These are phyloP conservation scores for Gisinianus flammeolus DNA, from an alignment of 2,888 invertebrate genomes.

Conservation along the genomic window DNA sequence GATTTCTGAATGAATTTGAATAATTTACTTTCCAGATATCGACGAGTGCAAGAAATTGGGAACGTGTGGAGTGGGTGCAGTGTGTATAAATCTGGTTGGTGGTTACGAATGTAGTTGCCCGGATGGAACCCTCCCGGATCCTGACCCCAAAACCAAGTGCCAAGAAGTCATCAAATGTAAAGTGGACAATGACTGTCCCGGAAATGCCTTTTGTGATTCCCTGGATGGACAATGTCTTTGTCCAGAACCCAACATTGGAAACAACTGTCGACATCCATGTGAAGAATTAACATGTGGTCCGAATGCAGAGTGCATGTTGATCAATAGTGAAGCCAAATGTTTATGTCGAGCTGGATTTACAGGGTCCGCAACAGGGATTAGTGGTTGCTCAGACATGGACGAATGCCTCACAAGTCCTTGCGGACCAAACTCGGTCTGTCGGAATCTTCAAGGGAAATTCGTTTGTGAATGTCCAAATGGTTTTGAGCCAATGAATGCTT, in stretches of 20 bases:
- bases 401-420: conserved; percentile 86
- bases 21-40: conserved; percentile 70
- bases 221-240: conserved; percentile 78
- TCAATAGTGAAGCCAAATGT: conserved; percentile 82
- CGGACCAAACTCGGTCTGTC: conserved; percentile 82
- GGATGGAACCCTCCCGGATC: conserved; percentile 79
- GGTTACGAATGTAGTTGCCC: conserved; percentile 75
- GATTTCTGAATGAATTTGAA: conserved; percentile 8
- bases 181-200: conserved; percentile 79
- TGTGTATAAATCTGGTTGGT: conserved; percentile 79
- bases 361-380: conserved; percentile 69
- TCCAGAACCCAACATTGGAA: conserved; percentile 88
- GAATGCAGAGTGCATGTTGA: conserved; percentile 86
- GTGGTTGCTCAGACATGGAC: conserved; percentile 85
- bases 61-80: conserved; percentile 80
- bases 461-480: conserved; percentile 84
- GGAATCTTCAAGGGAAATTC: conserved; percentile 84
- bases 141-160: conserved; percentile 81
- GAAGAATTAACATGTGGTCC: conserved; percentile 83
- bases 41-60: conserved; percentile 78
- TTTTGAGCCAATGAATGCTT: conserved; percentile 64
- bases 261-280: conserved; percentile 92
- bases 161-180: conserved; percentile 81
- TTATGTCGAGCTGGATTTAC: conserved; percentile 82
- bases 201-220: conserved; percentile 83